Evolutionary conservation across 2,797 vertebrate species (phyloP).

Genomic region (Intellagama lesueurii): DNA sequence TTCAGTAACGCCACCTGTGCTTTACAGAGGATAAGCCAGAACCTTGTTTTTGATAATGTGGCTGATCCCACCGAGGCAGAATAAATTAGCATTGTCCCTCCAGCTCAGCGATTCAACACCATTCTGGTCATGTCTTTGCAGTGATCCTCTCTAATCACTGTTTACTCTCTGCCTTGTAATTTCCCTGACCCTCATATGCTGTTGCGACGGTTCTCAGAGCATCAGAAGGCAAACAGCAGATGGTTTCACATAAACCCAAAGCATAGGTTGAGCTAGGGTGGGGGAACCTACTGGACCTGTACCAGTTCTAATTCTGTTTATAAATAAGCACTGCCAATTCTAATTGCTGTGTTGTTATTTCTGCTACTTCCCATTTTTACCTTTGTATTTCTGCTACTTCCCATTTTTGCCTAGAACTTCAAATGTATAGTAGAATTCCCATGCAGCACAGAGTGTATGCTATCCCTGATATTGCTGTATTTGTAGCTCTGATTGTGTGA

Average conservation of each 20-base stretch:
- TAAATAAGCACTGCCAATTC: background rate
- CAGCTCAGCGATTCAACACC: background rate
- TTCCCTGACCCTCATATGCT: slow-evolving; percentile 1
- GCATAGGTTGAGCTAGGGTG: background rate
- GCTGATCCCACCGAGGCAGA: background rate
- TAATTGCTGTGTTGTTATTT: background rate
- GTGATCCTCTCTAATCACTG: slow-evolving; percentile 24
- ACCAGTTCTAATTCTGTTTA: background rate
- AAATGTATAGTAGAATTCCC: background rate
- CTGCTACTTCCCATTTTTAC: background rate
- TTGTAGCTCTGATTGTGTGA: no score
- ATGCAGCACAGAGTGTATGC: background rate
- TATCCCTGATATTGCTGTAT: no score
- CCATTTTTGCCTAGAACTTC: background rate
- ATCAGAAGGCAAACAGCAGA: background rate
- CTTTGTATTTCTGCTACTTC: background rate
- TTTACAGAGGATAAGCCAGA: background rate
- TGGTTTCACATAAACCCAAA: background rate
- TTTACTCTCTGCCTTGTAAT: slow-evolving; percentile 30
- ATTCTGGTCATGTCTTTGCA: slow-evolving; percentile 6
- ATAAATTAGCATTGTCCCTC: background rate
- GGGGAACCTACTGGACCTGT: background rate
- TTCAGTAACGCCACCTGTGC: slow-evolving; percentile 10
- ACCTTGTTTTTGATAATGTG: background rate
- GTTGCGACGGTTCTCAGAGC: background rate